phyloP scores from a whole-genome alignment of 2,888 invertebrate species.

The Pollenia angustigena region DNA sequence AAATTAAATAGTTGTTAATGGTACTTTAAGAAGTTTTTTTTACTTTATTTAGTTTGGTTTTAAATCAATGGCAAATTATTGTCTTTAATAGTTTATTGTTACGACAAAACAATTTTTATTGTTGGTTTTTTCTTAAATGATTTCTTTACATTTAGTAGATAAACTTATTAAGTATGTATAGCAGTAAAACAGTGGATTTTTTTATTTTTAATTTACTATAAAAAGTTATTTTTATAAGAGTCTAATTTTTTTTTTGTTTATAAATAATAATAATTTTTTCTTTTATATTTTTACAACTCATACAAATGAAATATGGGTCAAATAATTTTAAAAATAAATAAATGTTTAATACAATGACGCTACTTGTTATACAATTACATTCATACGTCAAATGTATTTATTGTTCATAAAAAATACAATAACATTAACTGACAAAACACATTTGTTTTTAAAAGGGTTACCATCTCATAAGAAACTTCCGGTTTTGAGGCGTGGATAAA shows the following conservation, averaged over 20 bases:
- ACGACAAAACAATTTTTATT: constrained; percentile 24
- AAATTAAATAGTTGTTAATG: constrained; percentile 4
- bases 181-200: constrained; percentile 1
- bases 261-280: constrained; percentile 36
- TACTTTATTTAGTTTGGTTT: constrained; percentile 19
- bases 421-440: constrained; percentile 32
- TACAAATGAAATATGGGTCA: constrained; percentile 60
- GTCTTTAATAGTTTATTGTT: constrained; percentile 21
- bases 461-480: constrained; percentile 40
- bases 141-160: not conserved
- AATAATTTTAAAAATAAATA: constrained; percentile 44
- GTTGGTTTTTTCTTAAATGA: constrained; percentile 8
- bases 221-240: constrained; percentile 26
- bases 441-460: constrained; percentile 8
- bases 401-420: not conserved
- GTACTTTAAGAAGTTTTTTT: constrained; percentile 22
- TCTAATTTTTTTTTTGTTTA: constrained; percentile 8
- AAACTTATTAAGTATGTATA: constrained; percentile 16
- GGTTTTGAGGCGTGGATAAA: constrained; percentile 25
- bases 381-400: not conserved
- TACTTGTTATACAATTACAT: constrained; percentile 26
- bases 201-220: constrained; percentile 16
- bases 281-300: constrained; percentile 5
- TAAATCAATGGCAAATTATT: constrained; percentile 2
- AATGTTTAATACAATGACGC: not conserved